Percentiles rank a stretch among this genome's conserved stretches.
Conservation (phyloP, 2,888 invertebrate genomes). For the Ceramica pisi region DNA sequence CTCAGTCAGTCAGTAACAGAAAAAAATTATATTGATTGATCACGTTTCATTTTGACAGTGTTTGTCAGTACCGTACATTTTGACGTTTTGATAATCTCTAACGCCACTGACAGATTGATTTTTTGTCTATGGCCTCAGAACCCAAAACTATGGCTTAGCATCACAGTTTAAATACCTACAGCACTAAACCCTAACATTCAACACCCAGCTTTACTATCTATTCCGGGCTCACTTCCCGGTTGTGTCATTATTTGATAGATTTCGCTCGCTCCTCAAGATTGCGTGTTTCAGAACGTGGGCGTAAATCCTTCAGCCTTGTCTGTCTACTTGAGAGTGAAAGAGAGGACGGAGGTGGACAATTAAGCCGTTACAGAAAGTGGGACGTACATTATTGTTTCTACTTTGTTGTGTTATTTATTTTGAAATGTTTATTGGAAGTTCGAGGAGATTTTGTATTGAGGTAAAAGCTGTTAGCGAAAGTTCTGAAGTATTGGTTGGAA, state of each 20-base stretch:
- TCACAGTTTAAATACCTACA: background rate
- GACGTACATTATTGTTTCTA: conserved; percentile 66
- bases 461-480: conserved; percentile 4
- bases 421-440: conserved; percentile 47
- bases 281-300: conserved; percentile 67
- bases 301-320: conserved; percentile 58
- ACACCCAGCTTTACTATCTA: conserved; percentile 48
- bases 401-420: conserved; percentile 56
- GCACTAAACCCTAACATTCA: conserved; percentile 20
- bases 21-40: too few species aligned
- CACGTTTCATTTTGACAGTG: too few species aligned
- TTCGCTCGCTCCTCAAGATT: conserved; percentile 64
- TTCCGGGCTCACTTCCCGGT: conserved; percentile 64
- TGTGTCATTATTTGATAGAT: conserved; percentile 68
- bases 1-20: too few species aligned
- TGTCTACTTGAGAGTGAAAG: conserved; percentile 29
- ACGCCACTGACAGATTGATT: too few species aligned
- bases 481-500: background rate
- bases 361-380: conserved; percentile 64
- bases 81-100: too few species aligned
- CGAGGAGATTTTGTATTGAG: conserved; percentile 29
- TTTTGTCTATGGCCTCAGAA: background rate
- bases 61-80: too few species aligned
- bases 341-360: conserved; percentile 55
- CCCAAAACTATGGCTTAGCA: background rate